These are phyloP conservation scores for Lasioglossum calceatum DNA, from an alignment of 2,888 invertebrate species.

Conservation along the genomic window DNA sequence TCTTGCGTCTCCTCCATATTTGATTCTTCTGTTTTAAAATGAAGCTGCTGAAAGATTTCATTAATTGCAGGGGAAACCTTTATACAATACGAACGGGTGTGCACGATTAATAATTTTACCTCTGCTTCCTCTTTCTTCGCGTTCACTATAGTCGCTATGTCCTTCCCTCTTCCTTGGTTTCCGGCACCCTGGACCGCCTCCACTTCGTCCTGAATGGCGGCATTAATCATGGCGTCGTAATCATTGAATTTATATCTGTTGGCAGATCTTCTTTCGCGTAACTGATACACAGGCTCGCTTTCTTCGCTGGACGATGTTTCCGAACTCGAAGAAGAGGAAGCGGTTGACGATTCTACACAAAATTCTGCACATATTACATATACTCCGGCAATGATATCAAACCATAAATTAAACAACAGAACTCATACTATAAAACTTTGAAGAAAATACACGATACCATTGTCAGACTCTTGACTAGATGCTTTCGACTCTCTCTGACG, in stretches of 20 bases:
- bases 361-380: not conserved
- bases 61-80: not conserved
- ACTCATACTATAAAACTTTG: not conserved
- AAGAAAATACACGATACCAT: constrained; percentile 56
- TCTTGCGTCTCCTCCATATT: constrained; percentile 81
- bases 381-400: not conserved
- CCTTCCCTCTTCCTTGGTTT: constrained; percentile 94
- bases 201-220: constrained; percentile 93
- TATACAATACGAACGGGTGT: not conserved
- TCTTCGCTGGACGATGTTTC: constrained; percentile 85
- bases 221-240: constrained; percentile 97
- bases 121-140: constrained; percentile 89
- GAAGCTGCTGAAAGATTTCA: constrained; percentile 39
- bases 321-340: constrained; percentile 78
- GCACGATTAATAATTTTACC: constrained; percentile 43
- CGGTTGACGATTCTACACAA: constrained; percentile 70
- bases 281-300: constrained; percentile 92
- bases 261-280: constrained; percentile 92
- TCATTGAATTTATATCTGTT: constrained; percentile 95
- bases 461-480: constrained; percentile 74
- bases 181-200: constrained; percentile 91
- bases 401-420: not conserved
- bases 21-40: constrained; percentile 73
- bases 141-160: constrained; percentile 94
- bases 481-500: constrained; percentile 74